phyloP scores from a whole-genome alignment of 2,797 vertebrate genomes.

The Nothura maculosa region DNA sequence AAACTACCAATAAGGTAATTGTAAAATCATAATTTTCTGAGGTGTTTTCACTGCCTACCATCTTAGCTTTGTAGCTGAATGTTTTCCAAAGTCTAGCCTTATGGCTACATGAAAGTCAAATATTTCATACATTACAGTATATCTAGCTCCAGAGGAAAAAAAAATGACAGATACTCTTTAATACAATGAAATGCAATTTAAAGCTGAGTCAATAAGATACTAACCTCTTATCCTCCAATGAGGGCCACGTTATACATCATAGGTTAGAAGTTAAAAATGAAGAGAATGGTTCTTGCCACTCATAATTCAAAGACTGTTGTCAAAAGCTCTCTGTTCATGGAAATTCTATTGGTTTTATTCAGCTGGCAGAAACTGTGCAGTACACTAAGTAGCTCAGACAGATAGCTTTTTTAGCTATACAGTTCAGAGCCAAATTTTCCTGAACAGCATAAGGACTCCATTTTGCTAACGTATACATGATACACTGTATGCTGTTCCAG shows the following conservation, averaged over 20 bases:
- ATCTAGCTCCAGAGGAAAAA: background rate
- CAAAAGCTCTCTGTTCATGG: slow-evolving; percentile 59
- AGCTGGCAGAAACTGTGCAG: slow-evolving; percentile 42
- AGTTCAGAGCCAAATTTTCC: slow-evolving; percentile 71
- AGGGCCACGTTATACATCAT: slow-evolving; percentile 47
- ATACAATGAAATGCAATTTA: slow-evolving; percentile 65
- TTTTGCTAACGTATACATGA: slow-evolving; percentile 73
- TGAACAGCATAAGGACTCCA: slow-evolving; percentile 72
- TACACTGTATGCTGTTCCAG: slow-evolving; percentile 44
- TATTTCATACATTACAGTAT: slow-evolving; percentile 21
- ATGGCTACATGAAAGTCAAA: slow-evolving; percentile 13
- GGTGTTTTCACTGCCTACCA: slow-evolving; percentile 36
- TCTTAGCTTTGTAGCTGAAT: slow-evolving; percentile 8
- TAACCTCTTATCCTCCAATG: slow-evolving; percentile 61
- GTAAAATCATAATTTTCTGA: slow-evolving; percentile 33
- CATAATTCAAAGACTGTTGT: slow-evolving; percentile 50
- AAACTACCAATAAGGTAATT: slow-evolving; percentile 38
- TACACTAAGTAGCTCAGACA: slow-evolving; percentile 59
- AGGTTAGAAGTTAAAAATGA: slow-evolving; percentile 60
- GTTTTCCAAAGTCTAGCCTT: slow-evolving; percentile 1
- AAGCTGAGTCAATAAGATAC: slow-evolving; percentile 63
- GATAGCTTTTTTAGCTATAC: slow-evolving; percentile 66
- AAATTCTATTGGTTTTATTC: slow-evolving; percentile 66
- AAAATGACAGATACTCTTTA: slow-evolving; percentile 45
- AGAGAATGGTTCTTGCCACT: slow-evolving; percentile 45